phyloP scores from a whole-genome alignment of 2,113 vertebrate genomes.

The Mastomys coucha region DNA sequence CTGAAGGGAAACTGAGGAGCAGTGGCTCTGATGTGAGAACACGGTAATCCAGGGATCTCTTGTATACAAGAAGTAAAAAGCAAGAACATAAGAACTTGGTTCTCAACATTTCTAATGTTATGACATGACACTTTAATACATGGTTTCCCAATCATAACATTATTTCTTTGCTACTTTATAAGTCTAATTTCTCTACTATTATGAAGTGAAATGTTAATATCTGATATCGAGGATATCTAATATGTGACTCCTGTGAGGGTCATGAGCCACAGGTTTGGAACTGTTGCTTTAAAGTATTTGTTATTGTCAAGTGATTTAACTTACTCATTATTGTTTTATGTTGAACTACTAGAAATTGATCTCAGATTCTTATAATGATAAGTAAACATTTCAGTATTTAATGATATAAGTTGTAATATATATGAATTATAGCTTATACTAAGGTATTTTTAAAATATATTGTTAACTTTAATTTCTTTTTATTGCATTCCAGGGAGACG shows the following conservation, averaged over 20 bases:
- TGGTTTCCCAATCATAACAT: neutral
- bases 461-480: neutral
- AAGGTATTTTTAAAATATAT: neutral
- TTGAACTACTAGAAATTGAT: neutral
- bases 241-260: too few species aligned
- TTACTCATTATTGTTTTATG: neutral
- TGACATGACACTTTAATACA: rapidly evolving
- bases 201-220: neutral
- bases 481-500: neutral
- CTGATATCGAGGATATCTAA: neutral
- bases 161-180: neutral
- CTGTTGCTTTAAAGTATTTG: neutral
- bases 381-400: neutral
- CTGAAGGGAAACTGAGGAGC: neutral
- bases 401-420: neutral
- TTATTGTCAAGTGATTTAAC: neutral
- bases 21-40: neutral
- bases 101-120: neutral
- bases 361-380: neutral
- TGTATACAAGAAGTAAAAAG: neutral
- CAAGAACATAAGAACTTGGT: neutral
- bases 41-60: neutral
- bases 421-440: neutral
- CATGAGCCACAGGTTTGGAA: neutral
- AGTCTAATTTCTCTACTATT: neutral